Percentiles rank a stretch among this genome's conserved stretches.
Evolutionary conservation across 1,140 invertebrate genomes (phyloP).

Genomic region (Apis cerana): DNA sequence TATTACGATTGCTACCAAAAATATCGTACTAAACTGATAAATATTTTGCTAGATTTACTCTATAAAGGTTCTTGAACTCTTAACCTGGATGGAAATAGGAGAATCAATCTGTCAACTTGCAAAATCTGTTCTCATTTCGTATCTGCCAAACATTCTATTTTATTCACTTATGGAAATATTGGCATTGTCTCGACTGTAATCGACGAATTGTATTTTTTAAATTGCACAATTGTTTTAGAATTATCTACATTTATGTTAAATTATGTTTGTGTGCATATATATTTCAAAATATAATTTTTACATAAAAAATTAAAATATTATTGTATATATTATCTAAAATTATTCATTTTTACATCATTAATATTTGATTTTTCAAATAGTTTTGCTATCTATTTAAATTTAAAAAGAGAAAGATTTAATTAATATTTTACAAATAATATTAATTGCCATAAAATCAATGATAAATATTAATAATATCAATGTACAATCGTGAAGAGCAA

Average conservation of each 20-base stretch:
- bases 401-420: background rate
- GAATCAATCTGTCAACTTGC: constrained; percentile 31
- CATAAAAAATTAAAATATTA: background rate
- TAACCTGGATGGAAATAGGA: constrained; percentile 57
- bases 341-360: background rate
- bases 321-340: background rate
- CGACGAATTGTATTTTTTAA: constrained; percentile 16
- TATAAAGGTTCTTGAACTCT: constrained; percentile 56
- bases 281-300: too few relatives aligned
- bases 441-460: background rate
- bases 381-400: background rate
- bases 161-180: constrained; percentile 36
- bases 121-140: constrained; percentile 53
- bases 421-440: background rate
- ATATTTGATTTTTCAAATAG: background rate
- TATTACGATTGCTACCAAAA: background rate
- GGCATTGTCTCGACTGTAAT: background rate
- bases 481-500: background rate
- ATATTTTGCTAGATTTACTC: constrained; percentile 13
- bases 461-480: background rate
- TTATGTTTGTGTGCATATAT: too few relatives aligned
- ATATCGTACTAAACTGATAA: background rate
- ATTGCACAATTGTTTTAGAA: background rate
- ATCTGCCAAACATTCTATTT: constrained; percentile 41
- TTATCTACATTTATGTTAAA: too few relatives aligned